Conservation (phyloP, 2,113 vertebrate species). For the Anarhynchus alexandrinus region DNA sequence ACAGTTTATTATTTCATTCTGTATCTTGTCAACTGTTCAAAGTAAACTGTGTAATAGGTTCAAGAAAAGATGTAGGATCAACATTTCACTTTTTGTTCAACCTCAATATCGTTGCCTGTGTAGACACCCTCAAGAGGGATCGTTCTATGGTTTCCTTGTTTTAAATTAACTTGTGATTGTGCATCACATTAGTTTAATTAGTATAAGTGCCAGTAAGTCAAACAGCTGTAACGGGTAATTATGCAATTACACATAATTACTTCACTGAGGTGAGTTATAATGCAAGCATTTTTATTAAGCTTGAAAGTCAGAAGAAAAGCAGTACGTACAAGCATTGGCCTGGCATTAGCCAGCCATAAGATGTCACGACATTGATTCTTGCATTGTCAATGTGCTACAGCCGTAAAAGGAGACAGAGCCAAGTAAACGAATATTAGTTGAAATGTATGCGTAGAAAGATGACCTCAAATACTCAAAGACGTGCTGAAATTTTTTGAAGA, state of each 20-base stretch:
- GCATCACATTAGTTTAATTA: slow-evolving; percentile 16
- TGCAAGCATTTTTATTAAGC: background rate
- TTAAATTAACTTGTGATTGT: slow-evolving; percentile 20
- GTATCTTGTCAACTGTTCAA: background rate
- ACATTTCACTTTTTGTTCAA: background rate
- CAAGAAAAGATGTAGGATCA: background rate
- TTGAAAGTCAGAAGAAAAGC: background rate
- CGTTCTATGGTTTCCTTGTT: background rate
- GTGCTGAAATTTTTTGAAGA: background rate
- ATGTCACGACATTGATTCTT: background rate
- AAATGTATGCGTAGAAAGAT: background rate
- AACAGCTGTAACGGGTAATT: slow-evolving; percentile 13
- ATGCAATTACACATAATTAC: slow-evolving; percentile 40
- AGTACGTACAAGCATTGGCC: background rate
- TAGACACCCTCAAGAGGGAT: background rate
- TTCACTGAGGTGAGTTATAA: slow-evolving; percentile 9
- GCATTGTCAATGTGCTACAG: background rate
- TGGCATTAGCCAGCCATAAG: background rate
- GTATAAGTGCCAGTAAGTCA: slow-evolving; percentile 14
- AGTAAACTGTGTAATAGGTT: background rate
- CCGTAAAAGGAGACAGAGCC: background rate
- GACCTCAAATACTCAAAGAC: background rate
- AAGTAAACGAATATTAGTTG: background rate
- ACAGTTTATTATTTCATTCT: background rate
- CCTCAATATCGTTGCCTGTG: background rate